These are phyloP conservation scores for Ceyx melanurus DNA, from an alignment of 2,113 vertebrate genomes.

Conservation along the genomic window DNA sequence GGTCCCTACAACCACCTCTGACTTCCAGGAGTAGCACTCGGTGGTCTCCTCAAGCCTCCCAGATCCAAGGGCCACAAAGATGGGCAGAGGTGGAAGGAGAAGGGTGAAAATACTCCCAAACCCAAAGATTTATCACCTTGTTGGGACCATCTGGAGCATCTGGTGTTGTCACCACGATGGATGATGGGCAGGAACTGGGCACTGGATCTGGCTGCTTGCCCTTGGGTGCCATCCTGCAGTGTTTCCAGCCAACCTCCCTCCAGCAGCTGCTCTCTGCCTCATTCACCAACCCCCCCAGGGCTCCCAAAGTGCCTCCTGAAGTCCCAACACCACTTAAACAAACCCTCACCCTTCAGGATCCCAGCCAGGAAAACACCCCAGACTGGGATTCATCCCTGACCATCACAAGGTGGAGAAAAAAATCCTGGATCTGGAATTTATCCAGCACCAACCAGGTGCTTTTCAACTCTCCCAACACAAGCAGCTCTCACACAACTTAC, in stretches of 20 bases:
- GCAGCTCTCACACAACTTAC: constrained; percentile 48
- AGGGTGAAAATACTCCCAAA: not conserved
- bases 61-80: not conserved
- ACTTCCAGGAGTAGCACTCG: rapidly evolving
- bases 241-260: not conserved
- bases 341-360: not conserved
- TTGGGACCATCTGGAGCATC: not conserved
- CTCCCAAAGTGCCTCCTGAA: not conserved
- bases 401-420: not conserved
- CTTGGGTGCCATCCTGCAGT: not conserved
- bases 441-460: rapidly evolving
- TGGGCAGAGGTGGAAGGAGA: not conserved
- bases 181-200: not conserved
- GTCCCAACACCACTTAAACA: not conserved
- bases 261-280: not conserved
- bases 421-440: not conserved
- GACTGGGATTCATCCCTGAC: not conserved
- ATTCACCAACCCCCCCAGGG: not conserved
- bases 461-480: rapidly evolving
- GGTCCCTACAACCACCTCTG: not conserved
- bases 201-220: rapidly evolving
- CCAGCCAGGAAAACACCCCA: not conserved
- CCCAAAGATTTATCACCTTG: not conserved
- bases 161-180: not conserved
- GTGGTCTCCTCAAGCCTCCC: not conserved